Conservation (phyloP, 2,113 vertebrate species). For the Connochaetes taurinus region DNA sequence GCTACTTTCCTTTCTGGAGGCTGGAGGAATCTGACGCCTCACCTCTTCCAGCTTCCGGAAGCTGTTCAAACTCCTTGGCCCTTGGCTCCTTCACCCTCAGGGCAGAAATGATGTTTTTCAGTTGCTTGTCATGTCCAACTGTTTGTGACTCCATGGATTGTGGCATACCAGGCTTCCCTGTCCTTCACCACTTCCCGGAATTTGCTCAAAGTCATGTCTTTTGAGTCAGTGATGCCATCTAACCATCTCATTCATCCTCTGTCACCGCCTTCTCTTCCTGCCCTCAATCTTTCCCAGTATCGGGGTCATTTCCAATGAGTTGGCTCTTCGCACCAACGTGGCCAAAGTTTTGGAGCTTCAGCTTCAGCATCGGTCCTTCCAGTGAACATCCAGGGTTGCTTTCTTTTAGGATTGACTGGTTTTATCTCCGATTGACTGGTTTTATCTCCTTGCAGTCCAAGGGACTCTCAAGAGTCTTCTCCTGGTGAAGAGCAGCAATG, state of each 20-base stretch:
- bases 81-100: no score
- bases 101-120: not conserved
- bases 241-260: not conserved
- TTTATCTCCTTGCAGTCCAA: not conserved
- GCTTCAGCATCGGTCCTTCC: not conserved
- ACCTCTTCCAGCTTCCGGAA: not conserved
- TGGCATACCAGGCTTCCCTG: not conserved
- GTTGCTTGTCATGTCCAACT: not conserved
- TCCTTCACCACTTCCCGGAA: not conserved
- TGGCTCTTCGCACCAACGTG: not conserved
- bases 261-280: not conserved
- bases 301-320: not conserved
- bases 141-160: not conserved
- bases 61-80: not conserved
- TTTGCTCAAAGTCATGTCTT: not conserved
- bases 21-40: not conserved
- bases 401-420: not conserved
- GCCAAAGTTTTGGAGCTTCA: not conserved
- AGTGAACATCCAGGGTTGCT: not conserved
- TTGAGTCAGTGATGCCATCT: not conserved
- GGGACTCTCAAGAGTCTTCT: not conserved
- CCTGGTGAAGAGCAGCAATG: not conserved
- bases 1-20: not conserved
- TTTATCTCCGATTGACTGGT: not conserved
- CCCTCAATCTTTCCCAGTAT: not conserved